Evolutionary conservation across 2,113 vertebrate genomes (phyloP), one percentile per base, ranked within the genome.

Genomic region (Pterocles orientalis): DNA sequence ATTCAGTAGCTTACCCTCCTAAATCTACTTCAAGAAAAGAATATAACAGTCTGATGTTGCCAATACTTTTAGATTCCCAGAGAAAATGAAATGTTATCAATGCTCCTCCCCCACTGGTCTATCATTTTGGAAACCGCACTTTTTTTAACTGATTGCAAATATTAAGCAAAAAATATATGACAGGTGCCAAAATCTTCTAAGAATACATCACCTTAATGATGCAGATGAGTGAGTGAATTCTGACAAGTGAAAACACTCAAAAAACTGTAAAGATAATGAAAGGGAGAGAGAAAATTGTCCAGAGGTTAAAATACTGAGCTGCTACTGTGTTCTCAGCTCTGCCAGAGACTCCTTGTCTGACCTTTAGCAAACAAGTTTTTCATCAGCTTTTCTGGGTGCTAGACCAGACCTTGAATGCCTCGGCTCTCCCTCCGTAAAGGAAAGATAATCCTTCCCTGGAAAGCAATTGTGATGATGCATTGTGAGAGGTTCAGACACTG

Each of bases 101-200:
- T 45, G 25, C 21, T 86, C 26, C 31, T 88, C 86, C 65, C 26
- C 18, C 60, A 88, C 51, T 19, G 26, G 33, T 33, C 47, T 66
- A 41, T 66, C 21, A 48, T 64, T 92, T 71, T 75, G 39, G 57
- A 90, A 93, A 88, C 6, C 24, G 41, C 41, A 25, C 20, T 88
- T 90, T 88, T 90, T 76, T 45, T 56, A 92, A 54, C 19, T 80
- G 54, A 76, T 47, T 33, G 62, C 66, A 90, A 93, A 76, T 65
- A 76, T 54, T 54, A 72, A 80, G 50, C 33, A 86, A 48, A 83
- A 93, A 64, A 61, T 48, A 50, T 5, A 29, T 36, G 33, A 31
- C 36, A 86, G 36, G 5, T 81, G 72, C 26, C 69, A 92, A 94
- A 94, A 81, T 75, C 86, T 94, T 93, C 93, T 45, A 86, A 75